These are phyloP conservation scores for Linnaemya tessellans DNA, from an alignment of 2,888 invertebrate genomes.

Conservation along the genomic window DNA sequence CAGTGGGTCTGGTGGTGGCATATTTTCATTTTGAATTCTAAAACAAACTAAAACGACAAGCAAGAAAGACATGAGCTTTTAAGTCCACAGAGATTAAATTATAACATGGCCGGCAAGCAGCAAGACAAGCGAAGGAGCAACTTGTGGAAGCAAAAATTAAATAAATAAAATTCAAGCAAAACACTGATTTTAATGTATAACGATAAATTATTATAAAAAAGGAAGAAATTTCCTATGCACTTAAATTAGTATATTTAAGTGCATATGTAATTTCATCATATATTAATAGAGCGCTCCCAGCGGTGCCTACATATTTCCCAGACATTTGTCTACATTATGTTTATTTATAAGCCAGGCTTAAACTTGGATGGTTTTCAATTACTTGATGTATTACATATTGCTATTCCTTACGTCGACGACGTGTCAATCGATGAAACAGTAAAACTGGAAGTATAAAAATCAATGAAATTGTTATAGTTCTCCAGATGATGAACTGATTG, in stretches of 20 bases:
- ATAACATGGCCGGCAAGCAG: slow-evolving; percentile 32
- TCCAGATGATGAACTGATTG: too few species aligned
- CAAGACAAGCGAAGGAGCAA: not conserved
- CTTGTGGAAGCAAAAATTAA: not conserved
- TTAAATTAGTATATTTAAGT: too few species aligned
- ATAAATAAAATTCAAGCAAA: slow-evolving; percentile 24
- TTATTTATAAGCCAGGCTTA: too few species aligned
- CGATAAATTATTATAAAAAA: slow-evolving; percentile 2
- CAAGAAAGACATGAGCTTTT: slow-evolving; percentile 21
- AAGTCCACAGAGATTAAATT: slow-evolving; percentile 50
- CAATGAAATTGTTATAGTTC: too few species aligned
- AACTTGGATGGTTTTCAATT: too few species aligned
- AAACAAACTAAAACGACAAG: not conserved
- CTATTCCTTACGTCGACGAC: too few species aligned
- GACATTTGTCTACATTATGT: too few species aligned
- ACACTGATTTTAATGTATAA: slow-evolving; percentile 33
- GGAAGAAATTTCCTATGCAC: too few species aligned
- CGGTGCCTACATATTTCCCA: too few species aligned
- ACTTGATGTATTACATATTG: too few species aligned
- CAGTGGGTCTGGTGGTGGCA: not conserved
- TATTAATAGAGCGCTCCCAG: not conserved
- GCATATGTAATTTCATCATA: slow-evolving; percentile 12
- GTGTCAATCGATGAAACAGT: too few species aligned
- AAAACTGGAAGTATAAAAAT: too few species aligned
- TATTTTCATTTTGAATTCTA: not conserved